Evolutionary conservation across 2,888 invertebrate species (phyloP).

Genomic region (Plusia festucae): DNA sequence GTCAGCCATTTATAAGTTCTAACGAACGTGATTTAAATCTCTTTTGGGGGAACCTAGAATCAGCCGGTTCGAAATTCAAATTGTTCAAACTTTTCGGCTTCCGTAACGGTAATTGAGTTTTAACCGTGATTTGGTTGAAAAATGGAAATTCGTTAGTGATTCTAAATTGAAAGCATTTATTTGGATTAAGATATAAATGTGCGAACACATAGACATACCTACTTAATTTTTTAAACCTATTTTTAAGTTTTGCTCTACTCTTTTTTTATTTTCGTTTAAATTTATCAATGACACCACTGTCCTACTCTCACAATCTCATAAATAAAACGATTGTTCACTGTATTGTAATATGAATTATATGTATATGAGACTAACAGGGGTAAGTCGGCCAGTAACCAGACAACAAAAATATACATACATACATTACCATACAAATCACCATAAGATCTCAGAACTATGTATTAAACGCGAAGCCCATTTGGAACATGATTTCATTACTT

Average conservation of each 20-base stretch:
- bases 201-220: no score
- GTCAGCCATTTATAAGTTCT: constrained; percentile 42
- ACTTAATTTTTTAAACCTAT: background rate
- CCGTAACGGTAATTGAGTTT: constrained; percentile 57
- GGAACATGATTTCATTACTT: constrained; percentile 40
- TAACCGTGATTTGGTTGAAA: constrained; percentile 55
- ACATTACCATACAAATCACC: constrained; percentile 10
- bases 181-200: constrained; percentile 1
- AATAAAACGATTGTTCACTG: background rate
- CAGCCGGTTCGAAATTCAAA: constrained; percentile 50
- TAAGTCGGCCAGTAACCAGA: background rate
- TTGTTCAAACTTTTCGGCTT: constrained; percentile 53
- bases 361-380: background rate
- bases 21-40: constrained; percentile 54
- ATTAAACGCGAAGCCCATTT: constrained; percentile 18
- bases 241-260: no score
- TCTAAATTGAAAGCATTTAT: constrained; percentile 27
- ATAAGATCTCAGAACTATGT: constrained; percentile 9
- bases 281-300: background rate
- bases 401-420: background rate
- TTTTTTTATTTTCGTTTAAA: no score
- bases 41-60: constrained; percentile 28
- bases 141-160: constrained; percentile 35
- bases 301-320: background rate
- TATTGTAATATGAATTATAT: background rate